Conservation (phyloP, 2,888 invertebrate genomes). For the Ferrisia virgata region DNA sequence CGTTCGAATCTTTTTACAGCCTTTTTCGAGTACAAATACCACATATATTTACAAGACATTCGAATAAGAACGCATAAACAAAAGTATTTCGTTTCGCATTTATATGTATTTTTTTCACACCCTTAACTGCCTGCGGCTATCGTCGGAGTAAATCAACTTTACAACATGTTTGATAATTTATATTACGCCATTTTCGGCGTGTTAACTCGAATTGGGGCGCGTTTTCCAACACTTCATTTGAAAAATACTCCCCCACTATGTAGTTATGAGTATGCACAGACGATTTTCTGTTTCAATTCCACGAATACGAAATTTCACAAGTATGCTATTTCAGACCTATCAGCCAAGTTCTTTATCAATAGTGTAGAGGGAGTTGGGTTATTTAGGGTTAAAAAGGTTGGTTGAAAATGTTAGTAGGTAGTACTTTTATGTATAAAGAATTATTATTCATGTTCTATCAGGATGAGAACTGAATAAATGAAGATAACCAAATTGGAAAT, state of each 20-base stretch:
- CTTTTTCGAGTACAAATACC: constrained; percentile 23
- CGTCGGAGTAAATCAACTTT: constrained; percentile 26
- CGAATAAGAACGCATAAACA: constrained; percentile 29
- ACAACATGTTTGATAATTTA: constrained; percentile 33
- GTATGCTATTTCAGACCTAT: too few relatives aligned
- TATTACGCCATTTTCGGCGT: constrained; percentile 10
- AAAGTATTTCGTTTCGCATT: constrained; percentile 31
- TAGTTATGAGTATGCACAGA: too few relatives aligned
- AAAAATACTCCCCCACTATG: not conserved
- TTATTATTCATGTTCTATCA: too few relatives aligned
- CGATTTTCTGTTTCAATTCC: too few relatives aligned
- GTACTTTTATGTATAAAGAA: too few relatives aligned
- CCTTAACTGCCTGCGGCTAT: not conserved
- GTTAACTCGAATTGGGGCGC: not conserved
- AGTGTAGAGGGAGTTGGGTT: too few relatives aligned
- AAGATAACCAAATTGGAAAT: too few relatives aligned
- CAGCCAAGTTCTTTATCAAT: not conserved
- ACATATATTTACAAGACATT: constrained; percentile 33
- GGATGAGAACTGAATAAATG: too few relatives aligned
- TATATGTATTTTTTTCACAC: constrained; percentile 25
- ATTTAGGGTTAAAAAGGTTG: too few relatives aligned
- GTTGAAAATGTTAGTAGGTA: too few relatives aligned
- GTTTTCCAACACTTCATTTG: not conserved
- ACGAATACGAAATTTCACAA: too few relatives aligned
- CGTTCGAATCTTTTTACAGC: constrained; percentile 29